phyloP scores from a whole-genome alignment of 2,797 vertebrate genomes.

The Acanthurus leucopareius region DNA sequence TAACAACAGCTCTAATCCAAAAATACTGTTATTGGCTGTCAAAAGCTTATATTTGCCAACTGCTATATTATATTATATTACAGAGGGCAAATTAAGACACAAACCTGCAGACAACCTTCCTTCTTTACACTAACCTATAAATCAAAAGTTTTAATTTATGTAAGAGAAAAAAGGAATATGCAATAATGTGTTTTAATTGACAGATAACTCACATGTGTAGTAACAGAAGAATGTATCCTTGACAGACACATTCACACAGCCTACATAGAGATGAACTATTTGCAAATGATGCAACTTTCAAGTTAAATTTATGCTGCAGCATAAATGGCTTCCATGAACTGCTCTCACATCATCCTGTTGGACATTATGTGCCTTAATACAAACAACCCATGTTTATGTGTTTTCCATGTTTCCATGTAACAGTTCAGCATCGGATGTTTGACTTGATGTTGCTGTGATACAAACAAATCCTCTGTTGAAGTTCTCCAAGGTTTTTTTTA shows the following conservation, averaged over 20 bases:
- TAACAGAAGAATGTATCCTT: constrained; percentile 1
- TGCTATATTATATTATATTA: background rate
- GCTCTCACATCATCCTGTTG: constrained; percentile 39
- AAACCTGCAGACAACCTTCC: background rate
- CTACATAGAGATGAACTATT: constrained; percentile 28
- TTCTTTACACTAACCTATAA: constrained; percentile 1
- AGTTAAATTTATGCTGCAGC: constrained; percentile 21
- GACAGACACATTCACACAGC: constrained; percentile 17
- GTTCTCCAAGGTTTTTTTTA: constrained; percentile 46
- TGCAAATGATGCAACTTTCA: constrained; percentile 24
- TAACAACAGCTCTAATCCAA: background rate
- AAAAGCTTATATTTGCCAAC: constrained; percentile 4
- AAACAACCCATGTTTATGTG: constrained; percentile 40
- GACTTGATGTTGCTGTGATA: constrained; percentile 37
- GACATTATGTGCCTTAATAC: constrained; percentile 50
- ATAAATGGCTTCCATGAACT: constrained; percentile 29
- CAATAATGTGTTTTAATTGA: background rate
- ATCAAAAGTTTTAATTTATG: background rate
- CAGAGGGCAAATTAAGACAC: background rate
- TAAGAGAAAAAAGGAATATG: background rate
- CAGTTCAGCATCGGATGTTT: constrained; percentile 27
- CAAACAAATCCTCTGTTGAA: constrained; percentile 45
- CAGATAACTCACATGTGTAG: background rate
- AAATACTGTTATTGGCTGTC: background rate
- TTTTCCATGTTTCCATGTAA: constrained; percentile 42